Conservation (phyloP, 2,797 vertebrate genomes). For the Gymnodraco acuticeps region DNA sequence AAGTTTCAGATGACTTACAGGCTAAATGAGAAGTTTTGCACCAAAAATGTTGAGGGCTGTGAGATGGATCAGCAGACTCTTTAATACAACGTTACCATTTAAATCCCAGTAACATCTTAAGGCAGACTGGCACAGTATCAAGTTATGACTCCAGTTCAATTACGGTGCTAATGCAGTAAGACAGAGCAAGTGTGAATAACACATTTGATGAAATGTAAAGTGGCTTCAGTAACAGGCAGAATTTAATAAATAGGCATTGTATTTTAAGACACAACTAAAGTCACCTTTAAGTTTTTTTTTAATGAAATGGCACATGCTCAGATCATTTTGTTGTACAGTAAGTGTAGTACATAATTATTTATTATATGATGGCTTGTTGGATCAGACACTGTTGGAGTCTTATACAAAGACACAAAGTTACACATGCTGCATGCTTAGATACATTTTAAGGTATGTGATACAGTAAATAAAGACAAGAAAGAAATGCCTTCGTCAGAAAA, state of each 20-base stretch:
- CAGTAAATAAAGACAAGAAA: too few relatives aligned
- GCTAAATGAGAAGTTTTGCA: constrained; percentile 6
- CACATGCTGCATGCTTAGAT: too few relatives aligned
- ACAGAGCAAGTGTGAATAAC: background rate
- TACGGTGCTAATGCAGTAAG: background rate
- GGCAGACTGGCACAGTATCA: background rate
- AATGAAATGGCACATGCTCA: background rate
- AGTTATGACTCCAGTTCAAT: background rate
- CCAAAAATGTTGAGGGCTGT: background rate
- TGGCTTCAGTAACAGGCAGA: background rate
- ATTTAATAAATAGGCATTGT: background rate
- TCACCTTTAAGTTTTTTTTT: background rate
- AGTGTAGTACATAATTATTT: background rate
- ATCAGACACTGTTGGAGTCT: background rate
- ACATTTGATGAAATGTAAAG: background rate
- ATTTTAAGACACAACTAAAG: background rate
- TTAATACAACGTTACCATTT: constrained; percentile 12
- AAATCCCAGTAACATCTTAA: background rate
- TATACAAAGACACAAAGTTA: too few relatives aligned
- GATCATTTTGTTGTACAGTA: background rate
- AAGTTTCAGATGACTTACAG: constrained; percentile 15
- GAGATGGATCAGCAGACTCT: constrained; percentile 1
- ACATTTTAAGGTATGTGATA: too few relatives aligned
- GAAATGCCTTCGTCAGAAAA: too few relatives aligned
- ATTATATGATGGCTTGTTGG: background rate